phyloP scores from a whole-genome alignment of 1,140 invertebrate species.

The Spodoptera frugiperda region DNA sequence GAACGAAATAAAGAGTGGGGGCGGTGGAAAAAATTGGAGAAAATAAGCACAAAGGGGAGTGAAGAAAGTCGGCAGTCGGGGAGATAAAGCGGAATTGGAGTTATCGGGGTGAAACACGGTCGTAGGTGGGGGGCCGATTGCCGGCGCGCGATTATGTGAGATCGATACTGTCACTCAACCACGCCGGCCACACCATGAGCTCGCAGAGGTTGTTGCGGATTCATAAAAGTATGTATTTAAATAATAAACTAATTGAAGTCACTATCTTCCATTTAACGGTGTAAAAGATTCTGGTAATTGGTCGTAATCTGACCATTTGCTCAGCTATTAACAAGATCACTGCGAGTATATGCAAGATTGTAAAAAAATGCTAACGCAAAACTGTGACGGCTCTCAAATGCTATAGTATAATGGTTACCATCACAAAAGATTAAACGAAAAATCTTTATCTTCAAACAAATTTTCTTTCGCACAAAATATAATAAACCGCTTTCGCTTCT shows the following conservation, averaged over 20 bases:
- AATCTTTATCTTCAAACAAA: no score
- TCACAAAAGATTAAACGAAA: no score
- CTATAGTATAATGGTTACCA: no score
- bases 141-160: constrained; percentile 74
- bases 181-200: constrained; percentile 20
- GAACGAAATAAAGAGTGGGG: constrained; percentile 76
- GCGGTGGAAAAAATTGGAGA: constrained; percentile 81
- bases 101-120: constrained; percentile 80
- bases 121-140: constrained; percentile 74
- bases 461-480: background rate
- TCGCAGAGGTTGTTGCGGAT: constrained; percentile 6
- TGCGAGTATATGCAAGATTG: no score
- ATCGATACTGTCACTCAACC: constrained; percentile 83
- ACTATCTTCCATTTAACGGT: no score
- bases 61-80: constrained; percentile 75
- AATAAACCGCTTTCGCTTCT: constrained; percentile 48
- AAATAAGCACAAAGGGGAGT: constrained; percentile 85
- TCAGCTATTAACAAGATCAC: no score
- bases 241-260: no score
- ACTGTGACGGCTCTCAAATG: no score
- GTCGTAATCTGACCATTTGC: no score
- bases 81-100: constrained; percentile 85
- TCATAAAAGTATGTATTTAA: no score
- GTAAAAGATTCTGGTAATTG: no score
- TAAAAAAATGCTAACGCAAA: no score